Percentiles rank a stretch among this genome's conserved stretches.
phyloP scores from a whole-genome alignment of 2,113 vertebrate genomes.

The Drymodes brunneopygia region DNA sequence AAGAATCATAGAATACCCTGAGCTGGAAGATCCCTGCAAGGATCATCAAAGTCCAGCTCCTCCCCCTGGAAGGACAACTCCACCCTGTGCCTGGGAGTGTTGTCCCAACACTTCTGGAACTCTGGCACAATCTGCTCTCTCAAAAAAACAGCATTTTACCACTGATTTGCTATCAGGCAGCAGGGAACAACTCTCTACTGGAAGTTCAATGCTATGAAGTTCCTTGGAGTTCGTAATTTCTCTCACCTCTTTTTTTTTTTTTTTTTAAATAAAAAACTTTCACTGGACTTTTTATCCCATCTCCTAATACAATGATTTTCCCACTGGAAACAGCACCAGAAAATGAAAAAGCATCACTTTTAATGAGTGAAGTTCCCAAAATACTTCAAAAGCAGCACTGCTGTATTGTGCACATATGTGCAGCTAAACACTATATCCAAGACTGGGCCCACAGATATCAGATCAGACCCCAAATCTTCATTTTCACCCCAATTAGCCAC shows the following conservation, averaged over 20 bases:
- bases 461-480: background rate
- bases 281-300: background rate
- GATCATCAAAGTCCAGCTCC: background rate
- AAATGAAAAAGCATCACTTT: background rate
- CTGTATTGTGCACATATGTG: background rate
- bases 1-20: background rate
- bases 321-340: background rate
- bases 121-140: background rate
- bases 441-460: background rate
- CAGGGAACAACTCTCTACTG: background rate
- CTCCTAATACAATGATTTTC: background rate
- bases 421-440: background rate
- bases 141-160: background rate
- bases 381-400: background rate
- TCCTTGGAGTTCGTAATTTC: background rate
- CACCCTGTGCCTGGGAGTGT: background rate
- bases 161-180: background rate
- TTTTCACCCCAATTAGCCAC: background rate
- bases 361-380: background rate
- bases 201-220: background rate
- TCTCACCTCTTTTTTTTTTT: accelerated
- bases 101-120: background rate
- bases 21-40: background rate
- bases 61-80: too few relatives aligned
- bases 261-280: background rate